phyloP scores from a whole-genome alignment of 2,888 invertebrate genomes.

The Lampropteryx suffumata region DNA sequence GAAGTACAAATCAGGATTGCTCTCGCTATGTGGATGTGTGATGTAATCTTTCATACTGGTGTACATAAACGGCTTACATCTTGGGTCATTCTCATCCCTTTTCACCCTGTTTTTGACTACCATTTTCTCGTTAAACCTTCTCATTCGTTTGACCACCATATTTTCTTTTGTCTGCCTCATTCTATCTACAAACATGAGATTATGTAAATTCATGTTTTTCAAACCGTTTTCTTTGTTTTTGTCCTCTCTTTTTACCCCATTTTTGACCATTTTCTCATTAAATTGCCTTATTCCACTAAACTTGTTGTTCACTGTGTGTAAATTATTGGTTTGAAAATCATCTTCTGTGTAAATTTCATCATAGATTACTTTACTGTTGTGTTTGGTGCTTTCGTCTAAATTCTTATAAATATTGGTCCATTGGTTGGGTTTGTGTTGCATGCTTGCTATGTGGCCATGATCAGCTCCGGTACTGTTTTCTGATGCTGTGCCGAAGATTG shows the following conservation, averaged over 20 bases:
- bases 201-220: no score
- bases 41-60: constrained; percentile 41
- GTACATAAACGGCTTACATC: constrained; percentile 50
- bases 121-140: constrained; percentile 35
- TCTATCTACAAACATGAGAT: constrained; percentile 21
- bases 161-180: no score
- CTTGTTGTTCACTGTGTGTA: constrained; percentile 34
- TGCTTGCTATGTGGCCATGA: constrained; percentile 48
- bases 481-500: constrained; percentile 52
- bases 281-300: constrained; percentile 29
- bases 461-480: constrained; percentile 52
- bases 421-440: constrained; percentile 34
- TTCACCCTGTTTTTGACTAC: constrained; percentile 17
- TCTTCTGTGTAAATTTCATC: constrained; percentile 30
- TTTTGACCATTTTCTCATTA: constrained; percentile 31
- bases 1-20: constrained; percentile 49
- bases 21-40: constrained; percentile 54
- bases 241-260: constrained; percentile 28
- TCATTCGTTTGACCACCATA: constrained; percentile 8
- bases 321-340: constrained; percentile 40
- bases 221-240: no score
- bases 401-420: constrained; percentile 44
- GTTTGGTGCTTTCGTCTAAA: constrained; percentile 23
- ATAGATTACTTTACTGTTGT: constrained; percentile 8
- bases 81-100: constrained; percentile 37